A percentile compares a stretch with the other conserved stretches of the same genome.
Conservation (phyloP, 2,797 vertebrate genomes). For the Gambusia yucatana region DNA sequence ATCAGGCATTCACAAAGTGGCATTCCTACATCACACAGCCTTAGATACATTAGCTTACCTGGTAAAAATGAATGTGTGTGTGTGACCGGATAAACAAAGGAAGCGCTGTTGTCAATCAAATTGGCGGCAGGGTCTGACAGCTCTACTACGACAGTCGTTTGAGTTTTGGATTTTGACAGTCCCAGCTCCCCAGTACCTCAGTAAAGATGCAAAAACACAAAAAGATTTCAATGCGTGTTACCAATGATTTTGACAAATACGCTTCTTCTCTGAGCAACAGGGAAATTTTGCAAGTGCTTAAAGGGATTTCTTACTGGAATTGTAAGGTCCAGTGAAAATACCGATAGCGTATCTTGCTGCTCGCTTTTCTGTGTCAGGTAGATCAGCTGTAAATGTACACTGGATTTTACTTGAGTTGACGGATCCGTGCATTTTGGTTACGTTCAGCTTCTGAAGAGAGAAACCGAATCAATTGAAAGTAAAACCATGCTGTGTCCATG, state of each 20-base stretch:
- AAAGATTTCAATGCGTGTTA: not conserved
- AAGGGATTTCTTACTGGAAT: not conserved
- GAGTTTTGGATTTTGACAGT: accelerated
- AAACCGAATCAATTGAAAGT: not conserved
- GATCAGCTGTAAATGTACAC: not conserved
- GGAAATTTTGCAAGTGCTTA: not conserved
- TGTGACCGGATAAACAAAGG: not conserved
- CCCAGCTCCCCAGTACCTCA: constrained; percentile 17
- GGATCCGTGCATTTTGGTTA: not conserved
- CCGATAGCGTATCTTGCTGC: not conserved
- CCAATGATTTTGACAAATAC: not conserved
- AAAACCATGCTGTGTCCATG: not conserved
- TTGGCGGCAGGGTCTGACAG: not conserved
- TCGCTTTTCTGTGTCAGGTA: not conserved
- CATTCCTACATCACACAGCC: not conserved
- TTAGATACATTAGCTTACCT: constrained; percentile 32
- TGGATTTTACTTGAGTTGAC: not conserved
- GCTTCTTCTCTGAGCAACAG: not conserved
- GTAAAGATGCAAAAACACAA: not conserved
- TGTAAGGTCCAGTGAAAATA: constrained; percentile 2
- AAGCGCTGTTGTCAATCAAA: not conserved
- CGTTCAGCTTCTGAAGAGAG: not conserved
- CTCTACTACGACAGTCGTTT: not conserved
- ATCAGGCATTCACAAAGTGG: not conserved
- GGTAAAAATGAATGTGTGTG: constrained; percentile 33